phyloP scores from a whole-genome alignment of 2,113 vertebrate genomes.

The Ceyx margarethae region DNA sequence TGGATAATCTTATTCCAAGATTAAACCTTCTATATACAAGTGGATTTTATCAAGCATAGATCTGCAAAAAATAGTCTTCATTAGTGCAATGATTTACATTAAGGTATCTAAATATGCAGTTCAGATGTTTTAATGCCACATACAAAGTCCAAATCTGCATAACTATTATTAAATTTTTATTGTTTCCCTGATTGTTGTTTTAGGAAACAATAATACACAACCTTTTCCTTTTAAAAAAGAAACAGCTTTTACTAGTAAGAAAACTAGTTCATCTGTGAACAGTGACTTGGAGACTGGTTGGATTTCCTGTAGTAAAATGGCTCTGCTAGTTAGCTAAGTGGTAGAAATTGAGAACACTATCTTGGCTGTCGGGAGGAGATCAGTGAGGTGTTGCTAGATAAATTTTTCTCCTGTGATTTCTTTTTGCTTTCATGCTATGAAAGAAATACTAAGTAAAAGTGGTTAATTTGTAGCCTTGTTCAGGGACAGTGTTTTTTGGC shows the following conservation, averaged over 20 bases:
- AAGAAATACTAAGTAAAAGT: background rate
- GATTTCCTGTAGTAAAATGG: background rate
- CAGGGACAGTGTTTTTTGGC: background rate
- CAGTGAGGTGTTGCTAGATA: background rate
- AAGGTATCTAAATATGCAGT: background rate
- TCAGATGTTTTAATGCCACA: background rate
- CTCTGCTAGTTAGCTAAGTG: background rate
- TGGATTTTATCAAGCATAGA: background rate
- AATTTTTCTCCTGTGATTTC: background rate
- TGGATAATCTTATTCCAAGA: background rate
- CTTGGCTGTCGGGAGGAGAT: background rate
- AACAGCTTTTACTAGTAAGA: background rate
- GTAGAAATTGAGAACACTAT: background rate
- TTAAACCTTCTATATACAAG: background rate
- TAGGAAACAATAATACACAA: background rate
- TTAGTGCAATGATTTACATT: background rate
- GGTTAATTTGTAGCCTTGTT: background rate
- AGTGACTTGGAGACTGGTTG: background rate
- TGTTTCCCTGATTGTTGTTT: background rate
- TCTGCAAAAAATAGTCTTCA: background rate
- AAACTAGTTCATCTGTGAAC: background rate
- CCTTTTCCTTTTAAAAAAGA: background rate
- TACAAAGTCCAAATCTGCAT: background rate
- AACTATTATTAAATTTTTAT: background rate
- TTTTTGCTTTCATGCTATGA: background rate